Evolutionary conservation across 64 coral and sea anemone genomes (phyloP), one percentile per base, ranked within the genome.

Genomic region (Anthopleura sola): DNA sequence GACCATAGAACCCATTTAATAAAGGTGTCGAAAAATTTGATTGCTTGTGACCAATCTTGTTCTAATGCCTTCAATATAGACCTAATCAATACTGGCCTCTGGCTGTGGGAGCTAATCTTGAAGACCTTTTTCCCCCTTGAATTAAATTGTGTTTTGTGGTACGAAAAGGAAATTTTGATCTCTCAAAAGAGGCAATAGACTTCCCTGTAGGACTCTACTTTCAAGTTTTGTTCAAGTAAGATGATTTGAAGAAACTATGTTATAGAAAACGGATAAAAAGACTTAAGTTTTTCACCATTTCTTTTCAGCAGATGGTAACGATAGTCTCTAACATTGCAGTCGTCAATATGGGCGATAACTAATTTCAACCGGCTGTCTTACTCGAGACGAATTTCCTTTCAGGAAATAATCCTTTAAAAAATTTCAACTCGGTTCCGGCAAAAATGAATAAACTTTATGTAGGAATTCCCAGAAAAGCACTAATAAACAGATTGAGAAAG

Each of bases 21-120:
- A 13, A 71, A 71, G 31, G 12, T 48, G 76, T 79, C 37, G 37
- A 79, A 79, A 44, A 79, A 79, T 79, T 44, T 48, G 76, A 79
- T 79, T 79, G 34, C 76, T 24, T 79, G 76, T 24, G 44, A 48
- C n/a, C 76, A 79, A 79, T 79, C 76, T 79, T 24, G 36, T 24
- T 44, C 38, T 79, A 79, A 79, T 79, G 44, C 39, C 37, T 44
- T 23, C 76, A 23, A 79, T 79, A 79, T 79, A 46, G 6, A 9
- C 19, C 44, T 79, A 38, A 79, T 79, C 47, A 6, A 17, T 44
- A 24, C 18, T 44, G 44, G 31, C 19, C 37, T 48, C 76, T 79
- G 15, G 21, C 76, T 79, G 76, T 13, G 76, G 7, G 37, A 34
- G 26, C 75, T 34, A 77, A 37, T 79, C 6, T 79, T 16, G 10